phyloP scores from a whole-genome alignment of 2,797 vertebrate species.

The Dendrocincla tyrannina region DNA sequence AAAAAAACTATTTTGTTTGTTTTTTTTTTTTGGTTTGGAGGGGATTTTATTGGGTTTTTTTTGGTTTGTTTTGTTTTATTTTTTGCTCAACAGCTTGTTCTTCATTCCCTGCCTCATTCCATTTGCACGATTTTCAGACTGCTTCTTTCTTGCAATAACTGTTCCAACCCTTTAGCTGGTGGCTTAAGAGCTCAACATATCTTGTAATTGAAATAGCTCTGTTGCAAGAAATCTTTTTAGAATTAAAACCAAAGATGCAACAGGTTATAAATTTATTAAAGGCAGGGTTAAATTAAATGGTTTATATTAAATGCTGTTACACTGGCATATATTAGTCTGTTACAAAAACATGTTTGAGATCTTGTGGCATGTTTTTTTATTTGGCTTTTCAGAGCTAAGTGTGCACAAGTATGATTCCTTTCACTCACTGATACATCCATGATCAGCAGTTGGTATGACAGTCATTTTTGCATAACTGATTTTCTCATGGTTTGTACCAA shows the following conservation, averaged over 20 bases:
- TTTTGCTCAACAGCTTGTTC: not conserved
- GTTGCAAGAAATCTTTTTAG: not conserved
- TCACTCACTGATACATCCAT: fast-evolving
- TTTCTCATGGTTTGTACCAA: not conserved
- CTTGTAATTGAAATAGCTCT: not conserved
- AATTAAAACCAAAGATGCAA: not conserved
- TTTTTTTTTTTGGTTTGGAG: not conserved
- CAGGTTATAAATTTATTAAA: not conserved
- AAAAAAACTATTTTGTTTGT: not conserved
- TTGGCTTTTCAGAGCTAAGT: not conserved
- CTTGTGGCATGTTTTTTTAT: not conserved
- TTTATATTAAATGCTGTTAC: not conserved
- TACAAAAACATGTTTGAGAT: not conserved
- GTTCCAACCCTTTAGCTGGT: not conserved
- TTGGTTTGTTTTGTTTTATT: not conserved
- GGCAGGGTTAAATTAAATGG: not conserved
- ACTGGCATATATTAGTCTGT: not conserved
- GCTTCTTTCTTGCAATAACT: not conserved
- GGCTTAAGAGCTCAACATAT: not conserved
- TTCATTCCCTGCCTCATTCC: not conserved
- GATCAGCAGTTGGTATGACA: not conserved
- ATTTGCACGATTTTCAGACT: not conserved
- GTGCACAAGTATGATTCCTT: not conserved
- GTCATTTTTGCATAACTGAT: not conserved
- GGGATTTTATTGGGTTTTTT: too few species aligned